Conservation (phyloP, 2,113 vertebrate species). For the Bambusicola thoracicus region DNA sequence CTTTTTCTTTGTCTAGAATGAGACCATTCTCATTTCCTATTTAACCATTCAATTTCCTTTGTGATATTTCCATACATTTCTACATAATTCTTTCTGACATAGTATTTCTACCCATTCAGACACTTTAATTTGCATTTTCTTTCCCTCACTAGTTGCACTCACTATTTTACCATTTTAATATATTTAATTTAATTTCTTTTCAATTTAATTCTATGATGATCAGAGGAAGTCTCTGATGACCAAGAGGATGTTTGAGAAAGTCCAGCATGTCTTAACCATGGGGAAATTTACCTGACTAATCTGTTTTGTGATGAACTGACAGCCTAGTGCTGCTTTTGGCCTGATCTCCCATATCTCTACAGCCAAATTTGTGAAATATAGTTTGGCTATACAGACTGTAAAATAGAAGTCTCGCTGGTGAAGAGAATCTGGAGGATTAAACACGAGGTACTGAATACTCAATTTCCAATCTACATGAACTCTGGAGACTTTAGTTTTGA, state of each 20-base stretch:
- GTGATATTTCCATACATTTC: not conserved
- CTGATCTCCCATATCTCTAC: not conserved
- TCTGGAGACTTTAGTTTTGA: not conserved
- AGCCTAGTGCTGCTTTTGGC: not conserved
- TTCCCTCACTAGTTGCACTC: not conserved
- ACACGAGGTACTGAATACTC: not conserved
- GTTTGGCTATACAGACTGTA: not conserved
- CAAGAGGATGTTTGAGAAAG: not conserved
- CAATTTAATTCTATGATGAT: not conserved
- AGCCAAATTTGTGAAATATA: not conserved
- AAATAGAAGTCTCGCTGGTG: not conserved
- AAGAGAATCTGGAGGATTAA: not conserved
- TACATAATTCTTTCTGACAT: not conserved
- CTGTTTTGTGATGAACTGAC: not conserved
- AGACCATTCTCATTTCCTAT: not conserved
- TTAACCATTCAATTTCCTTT: not conserved
- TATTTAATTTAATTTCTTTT: not conserved
- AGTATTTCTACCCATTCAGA: not conserved
- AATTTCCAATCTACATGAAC: not conserved
- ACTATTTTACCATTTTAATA: not conserved
- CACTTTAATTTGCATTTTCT: not conserved
- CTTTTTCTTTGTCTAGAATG: not conserved
- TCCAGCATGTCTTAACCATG: not conserved
- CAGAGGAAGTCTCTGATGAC: not conserved
- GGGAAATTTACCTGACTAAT: not conserved